Conservation (phyloP, 2,888 invertebrate species). For the Pseudococcus longispinus region DNA sequence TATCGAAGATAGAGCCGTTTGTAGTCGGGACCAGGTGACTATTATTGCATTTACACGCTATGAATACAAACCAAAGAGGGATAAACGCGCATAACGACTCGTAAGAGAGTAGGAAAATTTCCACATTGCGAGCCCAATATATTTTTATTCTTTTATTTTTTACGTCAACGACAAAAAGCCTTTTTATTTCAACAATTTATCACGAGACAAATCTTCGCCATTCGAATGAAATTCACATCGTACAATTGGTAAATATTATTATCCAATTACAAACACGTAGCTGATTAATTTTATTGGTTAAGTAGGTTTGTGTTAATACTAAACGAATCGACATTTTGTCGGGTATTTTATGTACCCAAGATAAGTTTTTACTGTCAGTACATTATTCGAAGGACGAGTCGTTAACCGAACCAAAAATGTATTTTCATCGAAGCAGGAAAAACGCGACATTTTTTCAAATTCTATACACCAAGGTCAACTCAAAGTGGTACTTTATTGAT, state of each 20-base stretch:
- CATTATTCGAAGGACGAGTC: no score
- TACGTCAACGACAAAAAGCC: background rate
- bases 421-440: background rate
- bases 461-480: background rate
- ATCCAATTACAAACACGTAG: no score
- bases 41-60: slow-evolving; percentile 54
- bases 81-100: slow-evolving; percentile 33
- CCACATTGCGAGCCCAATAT: slow-evolving; percentile 24
- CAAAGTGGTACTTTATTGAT: background rate
- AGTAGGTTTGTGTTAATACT: no score
- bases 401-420: no score
- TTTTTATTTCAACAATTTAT: background rate
- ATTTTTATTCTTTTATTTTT: slow-evolving; percentile 16
- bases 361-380: no score
- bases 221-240: background rate
- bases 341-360: no score
- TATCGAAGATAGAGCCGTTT: slow-evolving; percentile 49
- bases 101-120: slow-evolving; percentile 35
- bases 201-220: background rate
- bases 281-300: background rate
- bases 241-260: background rate
- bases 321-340: no score
- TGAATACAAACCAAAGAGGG: slow-evolving; percentile 49
- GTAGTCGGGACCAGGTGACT: slow-evolving; percentile 51
- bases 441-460: background rate